Evolutionary conservation across 2,113 vertebrate genomes (phyloP).

Genomic region (Megaceryle torquata): DNA sequence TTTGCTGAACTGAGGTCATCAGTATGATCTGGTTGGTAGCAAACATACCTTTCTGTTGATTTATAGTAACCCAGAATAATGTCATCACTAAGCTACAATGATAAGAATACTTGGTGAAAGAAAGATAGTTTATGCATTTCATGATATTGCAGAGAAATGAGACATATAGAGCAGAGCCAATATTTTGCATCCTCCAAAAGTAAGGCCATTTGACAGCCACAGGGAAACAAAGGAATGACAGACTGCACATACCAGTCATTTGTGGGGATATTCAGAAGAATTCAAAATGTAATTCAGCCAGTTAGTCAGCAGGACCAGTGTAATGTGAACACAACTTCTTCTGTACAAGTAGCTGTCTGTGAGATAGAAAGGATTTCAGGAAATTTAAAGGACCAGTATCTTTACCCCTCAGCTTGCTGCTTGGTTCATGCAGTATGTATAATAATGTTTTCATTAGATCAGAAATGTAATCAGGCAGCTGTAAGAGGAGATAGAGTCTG

Average conservation of each 20-base stretch:
- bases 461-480: background rate
- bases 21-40: background rate
- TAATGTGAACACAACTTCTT: background rate
- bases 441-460: background rate
- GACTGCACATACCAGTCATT: background rate
- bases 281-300: background rate
- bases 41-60: background rate
- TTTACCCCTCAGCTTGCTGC: background rate
- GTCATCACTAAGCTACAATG: background rate
- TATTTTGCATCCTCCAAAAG: background rate
- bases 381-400: background rate
- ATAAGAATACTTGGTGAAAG: background rate
- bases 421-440: background rate
- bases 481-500: background rate
- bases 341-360: background rate
- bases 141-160: background rate
- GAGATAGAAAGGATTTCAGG: background rate
- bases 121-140: background rate
- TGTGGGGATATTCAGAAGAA: background rate
- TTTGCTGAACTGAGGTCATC: background rate
- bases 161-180: background rate
- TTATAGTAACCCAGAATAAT: background rate
- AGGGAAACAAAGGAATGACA: background rate
- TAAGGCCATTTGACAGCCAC: background rate
- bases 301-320: background rate